Conservation (phyloP, 2,888 invertebrate genomes). For the Dryadula phaetusa region DNA sequence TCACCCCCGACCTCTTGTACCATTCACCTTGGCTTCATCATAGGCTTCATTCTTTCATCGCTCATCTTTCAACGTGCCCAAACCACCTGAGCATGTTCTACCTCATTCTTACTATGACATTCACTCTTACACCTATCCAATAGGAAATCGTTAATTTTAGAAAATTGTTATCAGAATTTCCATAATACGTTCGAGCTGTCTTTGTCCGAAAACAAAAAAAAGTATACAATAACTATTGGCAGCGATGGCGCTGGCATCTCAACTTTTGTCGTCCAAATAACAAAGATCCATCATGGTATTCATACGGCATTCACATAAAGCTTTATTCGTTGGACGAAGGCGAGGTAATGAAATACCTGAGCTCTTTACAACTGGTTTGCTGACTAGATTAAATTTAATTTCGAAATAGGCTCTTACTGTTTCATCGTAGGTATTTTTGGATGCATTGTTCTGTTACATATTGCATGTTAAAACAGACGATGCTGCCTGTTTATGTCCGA, state of each 20-base stretch:
- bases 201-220: not conserved
- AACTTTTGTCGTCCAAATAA: conserved; percentile 34
- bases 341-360: conserved; percentile 55
- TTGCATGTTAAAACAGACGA: conserved; percentile 1
- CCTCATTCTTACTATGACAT: no score
- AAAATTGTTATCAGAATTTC: no score
- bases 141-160: no score
- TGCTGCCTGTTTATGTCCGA: not conserved
- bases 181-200: no score
- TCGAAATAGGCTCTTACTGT: conserved; percentile 58
- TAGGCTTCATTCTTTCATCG: no score
- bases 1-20: no score
- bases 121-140: no score
- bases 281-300: conserved; percentile 46
- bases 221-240: conserved; percentile 31
- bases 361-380: conserved; percentile 52
- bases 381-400: conserved; percentile 64
- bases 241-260: conserved; percentile 21
- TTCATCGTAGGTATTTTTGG: conserved; percentile 48
- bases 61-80: no score
- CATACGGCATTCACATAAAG: conserved; percentile 42
- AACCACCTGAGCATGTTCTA: no score
- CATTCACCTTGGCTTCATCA: no score
- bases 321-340: conserved; percentile 47
- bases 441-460: conserved; percentile 45